Percentiles rank a stretch among this genome's conserved stretches.
Conservation (phyloP, 2,113 vertebrate species). For the Todiramphus saurophagus region DNA sequence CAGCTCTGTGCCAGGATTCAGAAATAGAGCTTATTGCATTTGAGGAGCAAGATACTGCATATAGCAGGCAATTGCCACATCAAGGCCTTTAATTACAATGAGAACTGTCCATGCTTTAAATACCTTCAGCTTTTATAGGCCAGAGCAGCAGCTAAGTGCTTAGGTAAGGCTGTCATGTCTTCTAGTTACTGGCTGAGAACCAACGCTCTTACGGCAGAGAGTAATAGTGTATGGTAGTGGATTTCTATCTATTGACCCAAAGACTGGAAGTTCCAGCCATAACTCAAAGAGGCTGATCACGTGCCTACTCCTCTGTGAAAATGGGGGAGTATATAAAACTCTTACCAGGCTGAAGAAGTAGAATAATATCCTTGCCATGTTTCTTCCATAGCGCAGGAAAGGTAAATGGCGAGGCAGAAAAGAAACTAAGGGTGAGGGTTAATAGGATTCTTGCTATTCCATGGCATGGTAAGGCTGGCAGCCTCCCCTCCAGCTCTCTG, state of each 20-base stretch:
- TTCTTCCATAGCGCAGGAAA: neutral
- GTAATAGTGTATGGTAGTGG: neutral
- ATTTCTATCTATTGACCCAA: conserved; percentile 41
- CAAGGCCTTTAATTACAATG: conserved; percentile 57
- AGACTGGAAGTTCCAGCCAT: neutral
- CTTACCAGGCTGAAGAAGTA: neutral
- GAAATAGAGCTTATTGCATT: conserved; percentile 1
- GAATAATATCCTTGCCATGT: neutral
- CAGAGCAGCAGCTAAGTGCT: conserved; percentile 27
- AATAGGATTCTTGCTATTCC: neutral
- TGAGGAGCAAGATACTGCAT: neutral
- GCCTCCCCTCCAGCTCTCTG: neutral
- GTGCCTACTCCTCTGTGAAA: neutral
- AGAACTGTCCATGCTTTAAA: conserved; percentile 50
- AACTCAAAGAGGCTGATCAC: neutral
- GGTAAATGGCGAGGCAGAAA: neutral
- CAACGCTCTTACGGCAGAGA: conserved; percentile 16
- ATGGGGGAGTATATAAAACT: neutral
- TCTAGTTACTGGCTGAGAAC: conserved; percentile 29
- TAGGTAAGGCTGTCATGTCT: conserved; percentile 46
- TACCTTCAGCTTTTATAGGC: conserved; percentile 35
- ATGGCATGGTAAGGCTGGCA: neutral
- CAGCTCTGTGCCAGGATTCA: neutral
- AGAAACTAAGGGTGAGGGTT: neutral
- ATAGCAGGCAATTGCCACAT: neutral